Percentiles rank a stretch among this genome's conserved stretches.
Evolutionary conservation across 2,888 invertebrate genomes (phyloP).

Genomic region (Halocaridina rubra): DNA sequence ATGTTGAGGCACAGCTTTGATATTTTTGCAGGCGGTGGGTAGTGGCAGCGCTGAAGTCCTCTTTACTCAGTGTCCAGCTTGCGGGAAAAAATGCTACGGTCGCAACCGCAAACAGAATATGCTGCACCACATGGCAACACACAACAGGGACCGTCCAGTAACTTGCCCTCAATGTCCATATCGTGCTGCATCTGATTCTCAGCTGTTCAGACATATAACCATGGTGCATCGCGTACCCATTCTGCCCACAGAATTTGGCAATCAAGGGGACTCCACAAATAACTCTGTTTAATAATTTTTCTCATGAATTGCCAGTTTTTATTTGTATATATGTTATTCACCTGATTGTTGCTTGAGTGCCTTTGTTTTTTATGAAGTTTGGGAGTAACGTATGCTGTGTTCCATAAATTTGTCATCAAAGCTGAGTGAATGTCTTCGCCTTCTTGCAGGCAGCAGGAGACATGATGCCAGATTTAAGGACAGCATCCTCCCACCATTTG

Average conservation of each 20-base stretch:
- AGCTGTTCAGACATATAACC: slow-evolving; percentile 58
- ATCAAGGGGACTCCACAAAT: slow-evolving; percentile 25
- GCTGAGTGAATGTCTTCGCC: slow-evolving; percentile 60
- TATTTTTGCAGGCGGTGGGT: slow-evolving; percentile 57
- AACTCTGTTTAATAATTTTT: no score
- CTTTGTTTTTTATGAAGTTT: background rate
- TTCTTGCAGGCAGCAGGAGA: slow-evolving; percentile 63
- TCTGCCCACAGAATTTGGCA: no score
- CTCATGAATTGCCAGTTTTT: no score
- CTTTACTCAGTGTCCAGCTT: slow-evolving; percentile 56
- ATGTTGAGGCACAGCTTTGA: slow-evolving; percentile 54
- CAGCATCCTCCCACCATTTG: slow-evolving; percentile 32
- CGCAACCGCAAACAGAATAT: slow-evolving; percentile 63
- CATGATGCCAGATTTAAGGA: slow-evolving; percentile 36
- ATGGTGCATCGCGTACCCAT: slow-evolving; percentile 56
- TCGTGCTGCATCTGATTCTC: slow-evolving; percentile 53
- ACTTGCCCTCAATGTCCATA: slow-evolving; percentile 60
- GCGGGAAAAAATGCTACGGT: slow-evolving; percentile 63
- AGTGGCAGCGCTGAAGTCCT: slow-evolving; percentile 32
- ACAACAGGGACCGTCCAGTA: slow-evolving; percentile 56
- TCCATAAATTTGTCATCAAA: slow-evolving; percentile 33
- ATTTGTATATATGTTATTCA: no score
- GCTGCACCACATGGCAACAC: slow-evolving; percentile 63
- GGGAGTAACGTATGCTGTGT: slow-evolving; percentile 1
- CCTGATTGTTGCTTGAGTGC: no score